Evolutionary conservation across 1,140 invertebrate genomes (phyloP), one percentile per base, ranked within the genome.

Genomic region (Conus ventricosus): DNA sequence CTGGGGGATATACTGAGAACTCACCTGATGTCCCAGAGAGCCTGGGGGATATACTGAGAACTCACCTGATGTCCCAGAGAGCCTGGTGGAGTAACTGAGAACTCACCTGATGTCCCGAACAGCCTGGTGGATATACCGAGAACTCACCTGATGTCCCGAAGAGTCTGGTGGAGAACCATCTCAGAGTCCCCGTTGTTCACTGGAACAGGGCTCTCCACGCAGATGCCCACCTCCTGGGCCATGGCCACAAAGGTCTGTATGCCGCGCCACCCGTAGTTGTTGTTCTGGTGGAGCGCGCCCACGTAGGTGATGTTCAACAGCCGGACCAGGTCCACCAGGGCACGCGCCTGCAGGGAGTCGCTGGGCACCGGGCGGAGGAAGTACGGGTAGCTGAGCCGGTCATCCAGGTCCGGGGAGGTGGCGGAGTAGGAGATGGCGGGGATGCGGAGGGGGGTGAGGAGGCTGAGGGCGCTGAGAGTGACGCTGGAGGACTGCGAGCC

Each of bases 161-260:
- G 53, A 53, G 15, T 17, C 51, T 81, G 51, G 13, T 23, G 10
- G 4, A 81, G 80, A 15, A 0, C 23, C 27, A 15, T 15, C 51
- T 55, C 39, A 7, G 80, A 81, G 51, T 15, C 39, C 7, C 53
- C 80, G 23, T 97, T 94, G 80, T 96, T 96, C 10, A 93, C 84
- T 6, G 53, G 85, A 23, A 90, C 83, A 17, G 90, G 83, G 3
- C 94, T 93, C 39, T 97, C 96, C 80, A 97, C 96, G 81, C 94
- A 95, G 90, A 97, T 96, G 54, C 89, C 88, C 13, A 75, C 88
- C 1, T 63, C 15, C 23, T 86, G 78, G 5, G 92, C 91, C n/a
- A 88, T 81, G 15, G 83, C 13, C 39, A 75, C 75, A 51, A 93
- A 87, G 11, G 53, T 57, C 57, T 90, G 54, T 23, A 90, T 90